These are phyloP conservation scores for Choreutis nemorana DNA, from an alignment of 2,888 invertebrate species.

Conservation along the genomic window DNA sequence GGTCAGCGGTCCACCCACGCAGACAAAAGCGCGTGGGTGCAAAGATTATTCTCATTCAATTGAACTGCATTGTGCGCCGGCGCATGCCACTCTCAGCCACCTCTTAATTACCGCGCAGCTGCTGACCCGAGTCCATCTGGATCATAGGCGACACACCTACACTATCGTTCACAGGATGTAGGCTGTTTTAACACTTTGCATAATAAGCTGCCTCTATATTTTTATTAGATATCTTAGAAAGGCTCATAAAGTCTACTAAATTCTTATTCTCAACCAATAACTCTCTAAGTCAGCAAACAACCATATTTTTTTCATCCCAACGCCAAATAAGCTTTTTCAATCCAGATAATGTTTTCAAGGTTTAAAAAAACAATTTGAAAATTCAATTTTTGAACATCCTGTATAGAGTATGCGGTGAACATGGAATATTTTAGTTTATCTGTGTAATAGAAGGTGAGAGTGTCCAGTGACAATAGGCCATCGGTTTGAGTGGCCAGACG, in stretches of 20 bases:
- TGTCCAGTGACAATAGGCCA: constrained; percentile 54
- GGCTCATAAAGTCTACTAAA: neutral
- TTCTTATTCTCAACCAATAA: neutral
- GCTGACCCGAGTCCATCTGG: constrained; percentile 63
- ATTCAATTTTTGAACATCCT: constrained; percentile 23
- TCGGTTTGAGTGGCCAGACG: constrained; percentile 59
- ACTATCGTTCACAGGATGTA: constrained; percentile 40
- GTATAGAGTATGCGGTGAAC: constrained; percentile 26
- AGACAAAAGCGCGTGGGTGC: constrained; percentile 62
- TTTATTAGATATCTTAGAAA: neutral
- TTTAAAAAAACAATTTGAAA: neutral
- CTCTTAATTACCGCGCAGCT: constrained; percentile 65
- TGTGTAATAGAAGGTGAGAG: constrained; percentile 57
- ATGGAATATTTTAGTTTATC: constrained; percentile 36
- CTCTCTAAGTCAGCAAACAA: neutral
- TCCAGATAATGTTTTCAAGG: no score
- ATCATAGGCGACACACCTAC: constrained; percentile 58
- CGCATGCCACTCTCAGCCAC: constrained; percentile 64
- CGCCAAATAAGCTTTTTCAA: no score
- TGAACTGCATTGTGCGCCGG: constrained; percentile 63
- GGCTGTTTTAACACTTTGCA: no score
- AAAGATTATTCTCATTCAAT: constrained; percentile 67
- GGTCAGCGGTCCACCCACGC: constrained; percentile 64
- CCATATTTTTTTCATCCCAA: no score
- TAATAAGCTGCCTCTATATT: neutral